Evolutionary conservation across 1,140 invertebrate genomes (phyloP).

Genomic region (Harpegnathos saltator): DNA sequence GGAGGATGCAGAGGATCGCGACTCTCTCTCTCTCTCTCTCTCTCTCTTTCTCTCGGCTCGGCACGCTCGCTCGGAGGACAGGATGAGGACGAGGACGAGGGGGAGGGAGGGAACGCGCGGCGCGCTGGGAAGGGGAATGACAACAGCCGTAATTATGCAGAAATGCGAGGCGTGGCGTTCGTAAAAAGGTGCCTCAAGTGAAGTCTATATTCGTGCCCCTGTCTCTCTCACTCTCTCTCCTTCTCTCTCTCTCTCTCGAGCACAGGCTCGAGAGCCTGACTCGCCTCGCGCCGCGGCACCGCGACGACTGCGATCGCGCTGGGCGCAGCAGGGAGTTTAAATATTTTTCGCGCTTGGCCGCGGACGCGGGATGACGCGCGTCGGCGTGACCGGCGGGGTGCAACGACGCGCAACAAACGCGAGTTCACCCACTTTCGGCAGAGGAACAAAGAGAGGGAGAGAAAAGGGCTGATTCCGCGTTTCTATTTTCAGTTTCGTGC

Average conservation of each 20-base stretch:
- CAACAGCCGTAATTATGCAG: slow-evolving; percentile 79
- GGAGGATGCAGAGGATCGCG: background rate
- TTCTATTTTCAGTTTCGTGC: too few species aligned
- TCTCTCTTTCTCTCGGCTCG: too few species aligned
- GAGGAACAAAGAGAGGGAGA: too few species aligned
- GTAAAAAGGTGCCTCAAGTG: slow-evolving; percentile 64
- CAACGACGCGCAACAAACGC: too few species aligned
- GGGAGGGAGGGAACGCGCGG: slow-evolving; percentile 2
- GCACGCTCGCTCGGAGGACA: background rate
- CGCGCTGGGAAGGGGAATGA: slow-evolving; percentile 63
- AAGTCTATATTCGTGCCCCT: slow-evolving; percentile 67
- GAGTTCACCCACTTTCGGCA: too few species aligned
- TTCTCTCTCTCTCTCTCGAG: too few species aligned
- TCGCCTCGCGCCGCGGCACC: slow-evolving; percentile 30
- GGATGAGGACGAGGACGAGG: background rate
- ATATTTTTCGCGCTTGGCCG: background rate
- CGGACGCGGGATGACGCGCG: too few species aligned
- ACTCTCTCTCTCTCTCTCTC: too few species aligned
- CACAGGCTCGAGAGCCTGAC: background rate
- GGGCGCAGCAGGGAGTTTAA: background rate
- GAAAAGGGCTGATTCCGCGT: too few species aligned
- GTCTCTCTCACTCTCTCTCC: too few species aligned
- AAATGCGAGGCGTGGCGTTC: slow-evolving; percentile 77
- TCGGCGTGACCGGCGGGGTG: too few species aligned
- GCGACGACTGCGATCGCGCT: slow-evolving; percentile 1